phyloP scores from a whole-genome alignment of 1,140 invertebrate species.

The Pseudomyrmex flavicornis region DNA sequence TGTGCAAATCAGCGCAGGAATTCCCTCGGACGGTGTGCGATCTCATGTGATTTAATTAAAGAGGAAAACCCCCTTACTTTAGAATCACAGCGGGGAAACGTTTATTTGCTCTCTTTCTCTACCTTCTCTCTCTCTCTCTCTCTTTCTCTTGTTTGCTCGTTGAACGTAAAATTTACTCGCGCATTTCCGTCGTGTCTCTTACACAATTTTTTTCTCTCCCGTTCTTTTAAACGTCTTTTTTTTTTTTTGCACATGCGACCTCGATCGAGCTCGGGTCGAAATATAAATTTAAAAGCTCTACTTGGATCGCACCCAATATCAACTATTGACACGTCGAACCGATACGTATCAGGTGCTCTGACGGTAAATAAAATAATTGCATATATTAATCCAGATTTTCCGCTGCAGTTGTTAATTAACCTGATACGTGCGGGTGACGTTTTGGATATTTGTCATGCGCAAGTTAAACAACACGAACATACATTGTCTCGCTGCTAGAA shows the following conservation, averaged over 20 bases:
- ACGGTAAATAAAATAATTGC: slow-evolving; percentile 49
- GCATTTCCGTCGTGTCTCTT: background rate
- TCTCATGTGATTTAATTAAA: slow-evolving; percentile 44
- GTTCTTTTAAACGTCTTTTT: slow-evolving; percentile 9
- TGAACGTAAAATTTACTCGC: slow-evolving; percentile 8
- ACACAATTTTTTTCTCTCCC: background rate
- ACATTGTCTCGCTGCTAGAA: background rate
- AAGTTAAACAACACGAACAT: background rate
- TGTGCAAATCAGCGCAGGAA: slow-evolving; percentile 10
- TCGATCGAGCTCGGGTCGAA: background rate
- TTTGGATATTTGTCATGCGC: slow-evolving; percentile 26
- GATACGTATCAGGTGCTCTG: background rate
- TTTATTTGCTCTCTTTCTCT: background rate
- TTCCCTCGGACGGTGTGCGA: slow-evolving; percentile 6
- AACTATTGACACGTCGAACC: slow-evolving; percentile 34
- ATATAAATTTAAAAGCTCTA: slow-evolving; percentile 37
- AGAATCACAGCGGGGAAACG: background rate
- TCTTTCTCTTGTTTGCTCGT: background rate
- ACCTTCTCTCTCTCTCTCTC: no score
- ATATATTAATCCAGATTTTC: slow-evolving; percentile 45
- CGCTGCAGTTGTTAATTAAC: slow-evolving; percentile 38
- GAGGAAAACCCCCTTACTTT: background rate
- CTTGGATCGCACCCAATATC: slow-evolving; percentile 1
- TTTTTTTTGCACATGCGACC: background rate
- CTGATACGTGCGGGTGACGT: slow-evolving; percentile 25